phyloP scores from a whole-genome alignment of 2,888 invertebrate genomes.

The Pyrocoelia pectoralis region DNA sequence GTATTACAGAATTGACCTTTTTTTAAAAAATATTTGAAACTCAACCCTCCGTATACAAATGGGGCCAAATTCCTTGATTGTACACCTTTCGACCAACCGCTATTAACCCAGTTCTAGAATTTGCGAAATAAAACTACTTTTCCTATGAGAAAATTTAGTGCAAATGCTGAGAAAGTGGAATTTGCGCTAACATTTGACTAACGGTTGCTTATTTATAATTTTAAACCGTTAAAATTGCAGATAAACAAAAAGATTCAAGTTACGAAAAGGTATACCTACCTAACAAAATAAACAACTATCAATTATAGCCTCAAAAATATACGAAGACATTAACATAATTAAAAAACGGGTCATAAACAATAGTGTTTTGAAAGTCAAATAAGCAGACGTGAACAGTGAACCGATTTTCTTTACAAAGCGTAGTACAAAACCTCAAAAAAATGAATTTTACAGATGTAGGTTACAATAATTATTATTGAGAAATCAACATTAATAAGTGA shows the following conservation, averaged over 20 bases:
- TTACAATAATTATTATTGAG: no score
- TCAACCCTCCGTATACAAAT: no score
- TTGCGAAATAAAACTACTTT: not conserved
- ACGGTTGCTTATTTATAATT: no score
- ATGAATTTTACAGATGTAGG: no score
- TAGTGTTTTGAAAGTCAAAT: conserved; percentile 10
- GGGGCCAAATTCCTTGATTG: no score
- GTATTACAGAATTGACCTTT: no score
- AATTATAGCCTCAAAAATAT: not conserved
- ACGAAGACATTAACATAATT: conserved; percentile 4
- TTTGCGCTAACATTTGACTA: not conserved
- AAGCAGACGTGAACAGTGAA: conserved; percentile 1
- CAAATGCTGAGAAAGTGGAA: not conserved
- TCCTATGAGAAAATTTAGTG: not conserved
- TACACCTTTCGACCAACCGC: no score
- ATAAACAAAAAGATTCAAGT: not conserved
- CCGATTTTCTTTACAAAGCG: not conserved
- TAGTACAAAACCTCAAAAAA: not conserved
- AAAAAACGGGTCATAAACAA: conserved; percentile 13
- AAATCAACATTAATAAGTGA: no score
- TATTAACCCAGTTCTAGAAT: not conserved
- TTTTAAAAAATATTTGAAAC: no score
- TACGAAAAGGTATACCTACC: not conserved
- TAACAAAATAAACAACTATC: conserved; percentile 2
- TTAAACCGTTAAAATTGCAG: not conserved